phyloP scores from a whole-genome alignment of 2,113 vertebrate genomes.

The human region GRCh38 chr5:60136001-60136500 shows the following conservation, averaged over 20 bases:
- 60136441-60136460: no score
- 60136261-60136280: not conserved
- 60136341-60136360: no score
- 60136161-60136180: not conserved
- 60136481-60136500: no score
- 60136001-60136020: not conserved
- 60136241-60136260: not conserved
- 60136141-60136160: not conserved
- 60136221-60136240: not conserved
- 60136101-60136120: not conserved
- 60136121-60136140: not conserved
- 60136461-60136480: no score
- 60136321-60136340: no score
- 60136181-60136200: not conserved
- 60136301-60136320: not conserved
- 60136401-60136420: no score
- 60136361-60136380: no score
- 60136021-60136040: not conserved
- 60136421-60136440: no score
- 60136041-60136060: not conserved
- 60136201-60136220: not conserved
- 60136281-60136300: not conserved
- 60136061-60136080: not conserved
- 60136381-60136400: no score
- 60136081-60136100: slow-evolving; percentile 12